phyloP scores from a whole-genome alignment of 2,113 vertebrate genomes.

The Cairina moschata region DNA sequence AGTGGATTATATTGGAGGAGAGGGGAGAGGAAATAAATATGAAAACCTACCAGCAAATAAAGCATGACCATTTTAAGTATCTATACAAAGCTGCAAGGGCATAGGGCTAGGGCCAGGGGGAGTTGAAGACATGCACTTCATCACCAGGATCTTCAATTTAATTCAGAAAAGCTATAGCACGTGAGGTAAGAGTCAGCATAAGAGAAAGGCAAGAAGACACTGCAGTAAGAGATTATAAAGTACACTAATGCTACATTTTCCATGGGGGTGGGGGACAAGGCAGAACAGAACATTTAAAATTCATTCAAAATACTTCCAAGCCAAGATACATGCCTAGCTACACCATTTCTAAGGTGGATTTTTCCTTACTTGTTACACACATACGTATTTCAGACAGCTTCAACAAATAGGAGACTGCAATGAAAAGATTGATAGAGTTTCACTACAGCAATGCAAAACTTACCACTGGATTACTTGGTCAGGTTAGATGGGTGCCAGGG shows the following conservation, averaged over 20 bases:
- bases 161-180: not conserved
- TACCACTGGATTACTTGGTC: not conserved
- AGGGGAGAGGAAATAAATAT: not conserved
- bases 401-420: not conserved
- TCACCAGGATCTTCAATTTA: not conserved
- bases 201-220: not conserved
- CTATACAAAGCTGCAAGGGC: not conserved
- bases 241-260: not conserved
- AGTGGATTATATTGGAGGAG: not conserved
- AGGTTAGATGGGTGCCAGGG: not conserved
- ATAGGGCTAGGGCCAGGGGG: not conserved
- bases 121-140: not conserved
- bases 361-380: not conserved
- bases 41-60: not conserved
- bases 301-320: not conserved
- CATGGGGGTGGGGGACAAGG: not conserved
- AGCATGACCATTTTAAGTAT: not conserved
- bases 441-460: not conserved
- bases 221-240: not conserved
- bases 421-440: not conserved
- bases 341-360: not conserved
- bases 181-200: not conserved
- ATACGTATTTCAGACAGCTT: not conserved
- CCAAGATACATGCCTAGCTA: not conserved
- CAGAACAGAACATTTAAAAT: not conserved